A percentile compares a stretch with the other conserved stretches of the same genome.
These are phyloP conservation scores for Bilobella aurantiaca DNA, from an alignment of 1,140 invertebrate species.

Conservation along the genomic window DNA sequence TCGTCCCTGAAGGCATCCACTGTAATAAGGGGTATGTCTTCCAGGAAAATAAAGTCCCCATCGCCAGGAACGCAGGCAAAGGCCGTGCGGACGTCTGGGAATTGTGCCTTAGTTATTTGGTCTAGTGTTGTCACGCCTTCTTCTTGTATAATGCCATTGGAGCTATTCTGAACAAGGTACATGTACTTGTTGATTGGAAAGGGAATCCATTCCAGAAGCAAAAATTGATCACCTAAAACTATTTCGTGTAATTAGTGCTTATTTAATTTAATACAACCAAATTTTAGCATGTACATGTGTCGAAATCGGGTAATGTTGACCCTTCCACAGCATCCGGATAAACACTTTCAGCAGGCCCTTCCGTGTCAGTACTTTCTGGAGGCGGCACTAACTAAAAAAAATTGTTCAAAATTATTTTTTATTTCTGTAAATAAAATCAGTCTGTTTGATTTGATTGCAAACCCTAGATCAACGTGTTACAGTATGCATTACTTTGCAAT, in stretches of 20 bases:
- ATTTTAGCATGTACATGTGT: too few species aligned
- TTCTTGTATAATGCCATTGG: neutral
- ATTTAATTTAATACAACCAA: too few species aligned
- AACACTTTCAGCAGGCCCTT: too few species aligned
- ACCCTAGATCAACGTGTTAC: too few species aligned
- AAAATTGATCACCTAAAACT: too few species aligned
- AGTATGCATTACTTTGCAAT: too few species aligned
- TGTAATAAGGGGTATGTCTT: neutral
- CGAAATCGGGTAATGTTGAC: too few species aligned
- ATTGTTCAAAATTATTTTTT: neutral
- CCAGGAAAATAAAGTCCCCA: neutral
- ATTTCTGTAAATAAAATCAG: neutral
- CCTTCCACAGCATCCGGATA: too few species aligned
- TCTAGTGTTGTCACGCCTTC: neutral
- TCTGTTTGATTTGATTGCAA: neutral
- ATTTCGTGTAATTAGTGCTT: too few species aligned
- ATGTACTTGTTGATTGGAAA: constrained; percentile 2
- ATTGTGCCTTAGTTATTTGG: neutral
- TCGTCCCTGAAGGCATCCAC: constrained; percentile 12
- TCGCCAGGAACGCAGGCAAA: neutral
- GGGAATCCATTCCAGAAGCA: neutral
- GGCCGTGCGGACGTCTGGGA: neutral
- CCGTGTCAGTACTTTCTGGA: too few species aligned
- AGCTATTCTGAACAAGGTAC: neutral
- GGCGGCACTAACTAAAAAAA: neutral